Evolutionary conservation across 2,888 invertebrate genomes (phyloP), one percentile per base, ranked within the genome.

Genomic region (Lithophane ornitopus): DNA sequence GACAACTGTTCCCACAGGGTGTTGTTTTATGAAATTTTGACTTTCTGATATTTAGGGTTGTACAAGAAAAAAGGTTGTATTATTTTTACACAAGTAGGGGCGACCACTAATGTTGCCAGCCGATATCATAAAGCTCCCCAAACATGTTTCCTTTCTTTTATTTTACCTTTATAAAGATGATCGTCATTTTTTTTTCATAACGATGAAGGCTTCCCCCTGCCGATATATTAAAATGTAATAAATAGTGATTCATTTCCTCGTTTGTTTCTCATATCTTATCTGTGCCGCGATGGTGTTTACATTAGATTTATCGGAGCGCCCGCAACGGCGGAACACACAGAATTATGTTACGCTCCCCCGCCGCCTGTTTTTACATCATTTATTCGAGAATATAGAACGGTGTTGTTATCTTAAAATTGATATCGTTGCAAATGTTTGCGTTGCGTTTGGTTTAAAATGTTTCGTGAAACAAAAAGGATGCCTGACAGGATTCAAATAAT

Each of bases 221-320:
- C 68, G 46, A 81, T 78, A 84, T 84, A 81, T 83, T 84, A 77
- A 89, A 86, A 81, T 80, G 81, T 85, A 87, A 87, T 88, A 89
- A 89, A 87, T 86, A 85, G 81, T 85, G 77, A 89, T 87, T 88
- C 76, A 85, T 88, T 88, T 85, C 74, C 82, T 79, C 78, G 68
- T 84, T 79, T 80, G 79, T 81, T 87, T 78, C 87, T 80, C 81
- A 84, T 75, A 78, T 81, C 81, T 84, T 87, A 87, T 87, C 79
- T 78, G 54, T 44, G 77, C 52, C 62, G 63, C 84, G 81, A 78
- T 91, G 90, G 88, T 93, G 92, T 94, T 93, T 93, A 91, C 92
- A 91, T 94, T 92, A 93, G 92, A 94, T 93, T 94, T 93, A 94
- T 92, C 89, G 86, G 74, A 84, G 85, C 90, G 83, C 88, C 89